These are phyloP conservation scores for Alloscopus bannaensis DNA, from an alignment of 2,888 invertebrate genomes.

Conservation along the genomic window DNA sequence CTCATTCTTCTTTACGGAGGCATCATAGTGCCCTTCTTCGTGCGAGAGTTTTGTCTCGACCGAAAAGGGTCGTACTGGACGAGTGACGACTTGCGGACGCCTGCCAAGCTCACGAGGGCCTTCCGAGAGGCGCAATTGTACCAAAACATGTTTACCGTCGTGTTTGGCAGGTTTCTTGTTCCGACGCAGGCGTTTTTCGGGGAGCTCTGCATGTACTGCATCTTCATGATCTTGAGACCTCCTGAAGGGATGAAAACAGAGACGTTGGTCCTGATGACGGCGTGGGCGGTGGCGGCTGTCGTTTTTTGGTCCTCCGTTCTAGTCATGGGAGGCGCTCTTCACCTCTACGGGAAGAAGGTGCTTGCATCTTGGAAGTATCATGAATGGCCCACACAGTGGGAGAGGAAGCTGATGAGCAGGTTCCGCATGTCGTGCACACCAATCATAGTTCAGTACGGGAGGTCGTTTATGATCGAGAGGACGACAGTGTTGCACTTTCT, in stretches of 20 bases:
- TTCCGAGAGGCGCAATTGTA: conserved; percentile 2
- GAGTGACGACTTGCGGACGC: not conserved
- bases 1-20: not conserved
- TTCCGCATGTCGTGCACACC: conserved; percentile 30
- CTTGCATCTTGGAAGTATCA: conserved; percentile 4
- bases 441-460: conserved; percentile 14
- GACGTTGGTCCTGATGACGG: conserved; percentile 1
- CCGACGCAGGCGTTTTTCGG: conserved; percentile 17
- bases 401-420: conserved; percentile 15
- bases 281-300: not conserved
- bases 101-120: not conserved
- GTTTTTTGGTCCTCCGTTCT: conserved; percentile 28
- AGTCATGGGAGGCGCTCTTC: not conserved
- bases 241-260: not conserved
- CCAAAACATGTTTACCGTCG: not conserved
- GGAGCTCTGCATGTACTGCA: conserved; percentile 1
- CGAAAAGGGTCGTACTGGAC: not conserved
- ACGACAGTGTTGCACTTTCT: conserved; percentile 25
- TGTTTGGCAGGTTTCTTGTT: conserved; percentile 15
- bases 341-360: not conserved
- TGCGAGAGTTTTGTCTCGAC: not conserved
- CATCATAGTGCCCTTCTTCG: not conserved
- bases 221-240: conserved; percentile 26
- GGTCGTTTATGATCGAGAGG: conserved; percentile 16
- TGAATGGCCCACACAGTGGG: not conserved